Percentiles rank a stretch among this genome's conserved stretches.
Conservation (phyloP, 2,888 invertebrate species). For the Caenorhabditis plicata region DNA sequence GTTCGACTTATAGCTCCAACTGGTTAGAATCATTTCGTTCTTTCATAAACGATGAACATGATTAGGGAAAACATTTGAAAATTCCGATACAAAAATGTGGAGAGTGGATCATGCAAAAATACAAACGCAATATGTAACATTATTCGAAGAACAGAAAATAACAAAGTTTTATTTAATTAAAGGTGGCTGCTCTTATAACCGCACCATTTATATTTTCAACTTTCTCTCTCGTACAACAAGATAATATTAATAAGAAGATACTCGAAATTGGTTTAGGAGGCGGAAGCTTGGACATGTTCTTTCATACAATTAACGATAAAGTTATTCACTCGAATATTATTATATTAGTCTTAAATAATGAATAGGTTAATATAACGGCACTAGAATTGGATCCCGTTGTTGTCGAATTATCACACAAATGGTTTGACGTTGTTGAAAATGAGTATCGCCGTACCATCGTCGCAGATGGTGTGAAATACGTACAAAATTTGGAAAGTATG, state of each 20-base stretch:
- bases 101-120: conserved; percentile 31
- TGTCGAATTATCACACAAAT: conserved; percentile 47
- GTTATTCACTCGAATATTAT: conserved; percentile 13
- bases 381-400: conserved; percentile 53
- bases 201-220: conserved; percentile 36
- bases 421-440: conserved; percentile 55
- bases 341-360: not conserved
- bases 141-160: conserved; percentile 8
- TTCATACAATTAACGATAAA: conserved; percentile 43
- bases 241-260: conserved; percentile 20
- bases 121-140: conserved; percentile 38
- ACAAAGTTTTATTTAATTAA: conserved; percentile 1
- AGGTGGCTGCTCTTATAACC: conserved; percentile 36
- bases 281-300: conserved; percentile 57
- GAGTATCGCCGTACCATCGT: conserved; percentile 35
- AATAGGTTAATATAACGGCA: conserved; percentile 55
- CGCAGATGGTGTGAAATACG: conserved; percentile 50
- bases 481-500: conserved; percentile 41
- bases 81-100: conserved; percentile 42
- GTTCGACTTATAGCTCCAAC: conserved; percentile 37
- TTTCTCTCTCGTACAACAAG: conserved; percentile 23
- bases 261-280: conserved; percentile 56
- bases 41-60: not conserved
- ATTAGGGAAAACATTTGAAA: conserved; percentile 26
- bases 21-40: conserved; percentile 7